phyloP scores from a whole-genome alignment of 2,113 vertebrate genomes.

The Vimba vimba region DNA sequence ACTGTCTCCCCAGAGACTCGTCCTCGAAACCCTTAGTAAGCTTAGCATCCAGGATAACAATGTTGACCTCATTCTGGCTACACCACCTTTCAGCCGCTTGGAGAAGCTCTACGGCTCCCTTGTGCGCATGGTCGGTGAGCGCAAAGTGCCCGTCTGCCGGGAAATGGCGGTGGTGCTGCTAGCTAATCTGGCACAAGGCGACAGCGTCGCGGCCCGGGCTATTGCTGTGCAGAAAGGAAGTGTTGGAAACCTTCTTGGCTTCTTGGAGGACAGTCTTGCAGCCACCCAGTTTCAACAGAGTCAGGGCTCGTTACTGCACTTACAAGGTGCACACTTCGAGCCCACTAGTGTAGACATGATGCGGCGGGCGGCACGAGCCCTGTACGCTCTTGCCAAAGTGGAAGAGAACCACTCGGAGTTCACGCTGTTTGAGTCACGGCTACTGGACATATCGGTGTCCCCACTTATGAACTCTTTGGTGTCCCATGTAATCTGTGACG shows the following conservation, averaged over 20 bases:
- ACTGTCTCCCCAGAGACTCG: slow-evolving; percentile 97
- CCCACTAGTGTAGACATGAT: slow-evolving; percentile 99
- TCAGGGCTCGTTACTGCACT: slow-evolving; percentile 89
- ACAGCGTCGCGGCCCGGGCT: slow-evolving; percentile 90
- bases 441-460: slow-evolving; percentile 98
- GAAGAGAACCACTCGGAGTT: slow-evolving; percentile 99
- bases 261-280: slow-evolving; percentile 97
- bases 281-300: slow-evolving; percentile 97
- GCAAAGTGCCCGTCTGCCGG: slow-evolving; percentile 96
- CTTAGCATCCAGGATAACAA: slow-evolving; percentile 99
- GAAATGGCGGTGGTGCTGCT: slow-evolving; percentile 98
- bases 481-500: slow-evolving; percentile 98
- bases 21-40: slow-evolving; percentile 98
- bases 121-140: slow-evolving; percentile 95
- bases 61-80: slow-evolving; percentile 98
- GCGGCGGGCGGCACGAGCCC: slow-evolving; percentile 93
- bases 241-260: slow-evolving; percentile 95
- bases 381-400: slow-evolving; percentile 95
- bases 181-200: slow-evolving; percentile 96
- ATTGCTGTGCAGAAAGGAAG: slow-evolving; percentile 97
- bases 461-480: slow-evolving; percentile 98
- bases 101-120: slow-evolving; percentile 96
- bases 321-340: slow-evolving; percentile 92
- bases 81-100: slow-evolving; percentile 94
- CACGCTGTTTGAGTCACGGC: slow-evolving; percentile 95